Conservation (phyloP, 2,797 vertebrate genomes). For the Sebastolobus altivelis region DNA sequence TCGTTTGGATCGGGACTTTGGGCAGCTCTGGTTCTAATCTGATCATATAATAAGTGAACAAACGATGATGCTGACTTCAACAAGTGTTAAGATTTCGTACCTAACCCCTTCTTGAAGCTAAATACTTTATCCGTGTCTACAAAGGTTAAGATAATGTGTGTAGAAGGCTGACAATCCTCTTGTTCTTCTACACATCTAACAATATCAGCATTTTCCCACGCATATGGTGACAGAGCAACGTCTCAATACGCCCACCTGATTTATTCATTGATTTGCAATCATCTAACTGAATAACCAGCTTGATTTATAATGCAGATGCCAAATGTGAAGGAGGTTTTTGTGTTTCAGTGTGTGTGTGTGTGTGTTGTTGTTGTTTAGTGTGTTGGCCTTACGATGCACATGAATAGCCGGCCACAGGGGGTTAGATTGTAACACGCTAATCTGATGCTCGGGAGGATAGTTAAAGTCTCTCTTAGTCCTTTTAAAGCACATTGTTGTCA, state of each 20-base stretch:
- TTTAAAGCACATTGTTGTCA: slow-evolving; percentile 82
- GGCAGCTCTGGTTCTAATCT: too few relatives aligned
- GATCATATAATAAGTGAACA: too few relatives aligned
- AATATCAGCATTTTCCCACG: slow-evolving; percentile 9
- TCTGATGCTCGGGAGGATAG: slow-evolving; percentile 80
- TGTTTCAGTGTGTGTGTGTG: slow-evolving; percentile 18
- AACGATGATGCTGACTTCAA: too few relatives aligned
- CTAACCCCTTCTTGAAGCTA: neutral
- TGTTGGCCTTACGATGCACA: slow-evolving; percentile 67
- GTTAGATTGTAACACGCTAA: slow-evolving; percentile 80
- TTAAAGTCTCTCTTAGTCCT: slow-evolving; percentile 80
- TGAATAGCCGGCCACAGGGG: slow-evolving; percentile 70
- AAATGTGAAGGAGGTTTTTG: slow-evolving; percentile 41
- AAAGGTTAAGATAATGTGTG: slow-evolving; percentile 9
- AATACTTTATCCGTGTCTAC: neutral
- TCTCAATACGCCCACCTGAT: slow-evolving; percentile 23
- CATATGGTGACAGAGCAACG: slow-evolving; percentile 22
- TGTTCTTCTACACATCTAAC: slow-evolving; percentile 7
- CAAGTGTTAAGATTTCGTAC: neutral
- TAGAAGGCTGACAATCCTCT: neutral
- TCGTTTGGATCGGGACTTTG: too few relatives aligned
- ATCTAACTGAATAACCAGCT: slow-evolving; percentile 46
- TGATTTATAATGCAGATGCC: slow-evolving; percentile 40
- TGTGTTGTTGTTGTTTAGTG: slow-evolving; percentile 59
- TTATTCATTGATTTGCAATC: slow-evolving; percentile 69